phyloP scores from a whole-genome alignment of 2,888 invertebrate genomes.

The Podotricha telesiphe region DNA sequence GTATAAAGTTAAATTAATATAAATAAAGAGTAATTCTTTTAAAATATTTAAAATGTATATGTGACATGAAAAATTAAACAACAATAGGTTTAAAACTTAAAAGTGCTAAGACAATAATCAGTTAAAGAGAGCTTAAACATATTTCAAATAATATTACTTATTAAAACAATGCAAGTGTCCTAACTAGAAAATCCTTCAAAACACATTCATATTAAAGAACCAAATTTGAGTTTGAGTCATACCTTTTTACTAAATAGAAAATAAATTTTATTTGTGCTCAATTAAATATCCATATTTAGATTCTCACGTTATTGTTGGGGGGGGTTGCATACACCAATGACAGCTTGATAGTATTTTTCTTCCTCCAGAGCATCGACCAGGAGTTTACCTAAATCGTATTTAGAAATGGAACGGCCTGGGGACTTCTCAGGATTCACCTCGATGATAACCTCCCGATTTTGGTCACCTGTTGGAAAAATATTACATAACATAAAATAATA shows the following conservation, averaged over 20 bases:
- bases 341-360: constrained; percentile 85
- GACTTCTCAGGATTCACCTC: constrained; percentile 85
- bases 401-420: constrained; percentile 88
- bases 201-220: background rate
- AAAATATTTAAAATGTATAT: background rate
- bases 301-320: constrained; percentile 51
- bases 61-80: background rate
- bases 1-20: background rate
- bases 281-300: background rate
- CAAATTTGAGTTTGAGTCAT: too few species aligned
- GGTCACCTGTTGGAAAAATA: constrained; percentile 82
- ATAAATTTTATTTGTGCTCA: background rate
- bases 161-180: background rate
- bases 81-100: too few species aligned
- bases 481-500: too few species aligned
- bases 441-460: constrained; percentile 82
- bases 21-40: background rate
- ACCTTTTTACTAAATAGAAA: too few species aligned
- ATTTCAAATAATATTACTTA: too few species aligned
- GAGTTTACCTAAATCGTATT: constrained; percentile 90
- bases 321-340: constrained; percentile 70
- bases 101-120: background rate
- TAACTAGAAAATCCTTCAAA: background rate
- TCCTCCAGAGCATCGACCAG: constrained; percentile 88
- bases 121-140: background rate